Conservation (phyloP, 1,140 invertebrate species). For the Anoplolepis gracilipes region DNA sequence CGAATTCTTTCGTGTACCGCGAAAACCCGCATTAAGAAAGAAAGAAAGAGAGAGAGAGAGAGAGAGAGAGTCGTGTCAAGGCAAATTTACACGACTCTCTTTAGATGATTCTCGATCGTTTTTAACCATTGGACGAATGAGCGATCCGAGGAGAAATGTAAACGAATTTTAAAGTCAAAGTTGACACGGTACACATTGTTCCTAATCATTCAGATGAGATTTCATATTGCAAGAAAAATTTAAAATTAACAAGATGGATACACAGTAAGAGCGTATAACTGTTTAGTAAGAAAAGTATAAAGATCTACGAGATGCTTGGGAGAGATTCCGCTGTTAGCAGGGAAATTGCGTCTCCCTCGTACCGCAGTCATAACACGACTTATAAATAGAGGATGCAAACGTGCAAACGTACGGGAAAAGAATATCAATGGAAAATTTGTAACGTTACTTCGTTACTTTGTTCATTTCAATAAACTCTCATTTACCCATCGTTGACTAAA, state of each 20-base stretch:
- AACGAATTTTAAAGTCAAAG: background rate
- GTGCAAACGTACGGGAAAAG: slow-evolving; percentile 10
- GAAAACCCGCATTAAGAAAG: slow-evolving; percentile 54
- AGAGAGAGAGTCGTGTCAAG: background rate
- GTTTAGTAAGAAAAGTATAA: background rate
- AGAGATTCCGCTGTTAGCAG: background rate
- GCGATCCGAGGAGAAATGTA: background rate
- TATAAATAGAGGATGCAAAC: slow-evolving; percentile 32
- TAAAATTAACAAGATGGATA: background rate
- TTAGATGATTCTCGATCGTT: background rate
- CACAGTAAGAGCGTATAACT: too few species aligned
- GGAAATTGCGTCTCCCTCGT: slow-evolving; percentile 20
- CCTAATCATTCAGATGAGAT: background rate
- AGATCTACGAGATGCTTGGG: background rate
- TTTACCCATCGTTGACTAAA: background rate
- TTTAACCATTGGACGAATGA: background rate
- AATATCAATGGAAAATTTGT: slow-evolving; percentile 32
- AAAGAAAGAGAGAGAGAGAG: too few species aligned
- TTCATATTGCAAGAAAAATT: background rate
- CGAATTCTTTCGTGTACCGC: slow-evolving; percentile 59
- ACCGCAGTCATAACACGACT: slow-evolving; percentile 11
- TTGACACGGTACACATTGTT: background rate
- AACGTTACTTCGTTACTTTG: background rate
- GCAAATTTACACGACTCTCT: slow-evolving; percentile 1
- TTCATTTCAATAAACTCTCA: background rate